These are phyloP conservation scores for Diploptera punctata DNA, from an alignment of 2,888 invertebrate species.

Conservation along the genomic window DNA sequence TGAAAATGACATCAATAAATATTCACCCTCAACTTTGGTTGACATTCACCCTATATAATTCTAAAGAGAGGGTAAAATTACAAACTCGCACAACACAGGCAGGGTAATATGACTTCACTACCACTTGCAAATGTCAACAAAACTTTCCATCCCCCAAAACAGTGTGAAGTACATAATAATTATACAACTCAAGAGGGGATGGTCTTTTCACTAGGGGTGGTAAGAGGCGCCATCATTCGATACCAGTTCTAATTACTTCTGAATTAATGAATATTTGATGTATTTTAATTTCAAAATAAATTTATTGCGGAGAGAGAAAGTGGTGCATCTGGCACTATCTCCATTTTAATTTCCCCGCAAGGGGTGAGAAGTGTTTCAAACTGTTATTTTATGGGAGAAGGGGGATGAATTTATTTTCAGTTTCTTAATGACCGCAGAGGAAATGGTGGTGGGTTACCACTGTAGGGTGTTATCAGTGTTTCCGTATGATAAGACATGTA, in stretches of 20 bases:
- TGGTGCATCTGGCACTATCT: neutral
- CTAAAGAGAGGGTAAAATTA: too few species aligned
- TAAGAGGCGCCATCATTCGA: neutral
- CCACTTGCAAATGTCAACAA: neutral
- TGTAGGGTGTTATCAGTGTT: too few species aligned
- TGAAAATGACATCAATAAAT: too few species aligned
- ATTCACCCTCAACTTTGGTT: too few species aligned
- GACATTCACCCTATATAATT: too few species aligned
- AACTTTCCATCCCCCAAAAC: neutral
- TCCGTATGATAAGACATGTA: too few species aligned
- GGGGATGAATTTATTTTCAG: slow-evolving; percentile 22
- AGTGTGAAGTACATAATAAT: slow-evolving; percentile 22
- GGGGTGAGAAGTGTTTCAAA: slow-evolving; percentile 9
- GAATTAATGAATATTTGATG: slow-evolving; percentile 36
- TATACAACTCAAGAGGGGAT: neutral
- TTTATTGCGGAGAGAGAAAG: slow-evolving; percentile 19
- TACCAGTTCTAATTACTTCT: slow-evolving; percentile 21
- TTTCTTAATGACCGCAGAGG: slow-evolving; percentile 20
- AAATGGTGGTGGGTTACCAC: too few species aligned
- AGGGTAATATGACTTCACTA: neutral
- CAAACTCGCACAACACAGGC: too few species aligned
- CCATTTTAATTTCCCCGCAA: slow-evolving; percentile 19
- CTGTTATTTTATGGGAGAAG: slow-evolving; percentile 23
- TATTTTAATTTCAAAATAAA: slow-evolving; percentile 33
- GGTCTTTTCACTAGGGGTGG: neutral